Base-by-base conservation (phyloP, 2,797 vertebrate genomes). In the Centroberyx gerrardi region DNA sequence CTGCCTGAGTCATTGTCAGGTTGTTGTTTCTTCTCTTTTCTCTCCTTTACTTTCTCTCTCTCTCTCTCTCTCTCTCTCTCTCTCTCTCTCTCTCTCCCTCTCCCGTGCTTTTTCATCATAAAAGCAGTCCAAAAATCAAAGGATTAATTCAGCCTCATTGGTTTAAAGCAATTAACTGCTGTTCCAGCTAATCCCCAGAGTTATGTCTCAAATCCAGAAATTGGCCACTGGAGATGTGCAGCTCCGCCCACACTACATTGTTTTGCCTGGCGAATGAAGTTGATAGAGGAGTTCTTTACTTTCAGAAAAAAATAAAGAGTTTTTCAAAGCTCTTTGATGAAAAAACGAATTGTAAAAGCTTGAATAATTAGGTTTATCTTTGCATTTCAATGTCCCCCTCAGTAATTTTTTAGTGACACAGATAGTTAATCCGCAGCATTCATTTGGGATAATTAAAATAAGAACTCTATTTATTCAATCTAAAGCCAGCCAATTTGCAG, bases 141-240 rank as follows among this genome's bases (percentile, higher is more conserved):
- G 83, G 78, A 85, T 86, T 90, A 86, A 86, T 91, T 91, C 84
- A 75, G 62, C 76, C 31, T 87, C 86, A 86, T 82, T 87, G 91
- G 83, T 92, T 90, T 85, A 79, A 92, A 90, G 88, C 88, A 90
- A 92, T 94, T 93, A 94, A 92, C 88, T 72, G 79, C 81, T 81
- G 80, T 83, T 88, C 82, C 76, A 55, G 62, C 74, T 93, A 92
- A 94, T 94, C 92, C 90, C 65, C 71, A 38, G 77, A 91, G 90
- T 87, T 91, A 85, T 84, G 84, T 80, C 72, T 91, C 74, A 86
- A 88, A 92, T 90, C 90, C 88, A 71, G 81, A 86, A 88, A 89
- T 90, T 91, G 90, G 87, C 82, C 88, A 72, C 64, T 79, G 78
- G 81, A 91, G 89, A 90, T 78, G 82, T 80, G 72, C 76, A 44